Evolutionary conservation across 2,888 invertebrate genomes (phyloP).

Genomic region (Cheilosia urbana): DNA sequence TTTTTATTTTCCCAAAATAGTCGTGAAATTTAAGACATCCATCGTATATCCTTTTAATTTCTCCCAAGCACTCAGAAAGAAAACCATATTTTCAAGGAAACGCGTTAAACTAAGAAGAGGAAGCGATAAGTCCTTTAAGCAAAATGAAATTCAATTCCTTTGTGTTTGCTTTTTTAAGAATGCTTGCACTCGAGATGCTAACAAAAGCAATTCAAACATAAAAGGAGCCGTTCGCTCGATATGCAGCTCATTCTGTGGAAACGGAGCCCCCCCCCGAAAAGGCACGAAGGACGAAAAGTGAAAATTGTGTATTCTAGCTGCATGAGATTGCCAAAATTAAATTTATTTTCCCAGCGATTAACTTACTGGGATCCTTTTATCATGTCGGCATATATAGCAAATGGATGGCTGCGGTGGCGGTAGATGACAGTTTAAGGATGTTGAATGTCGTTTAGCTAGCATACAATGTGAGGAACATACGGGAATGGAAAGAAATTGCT

Average conservation of each 20-base stretch:
- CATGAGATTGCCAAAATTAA: constrained; percentile 57
- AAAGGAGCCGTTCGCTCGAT: constrained; percentile 19
- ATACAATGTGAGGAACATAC: neutral
- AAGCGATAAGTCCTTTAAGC: neutral
- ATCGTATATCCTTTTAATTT: constrained; percentile 24
- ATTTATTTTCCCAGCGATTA: constrained; percentile 49
- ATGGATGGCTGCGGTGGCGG: neutral
- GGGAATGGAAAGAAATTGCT: constrained; percentile 20
- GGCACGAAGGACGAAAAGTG: neutral
- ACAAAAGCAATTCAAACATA: constrained; percentile 21
- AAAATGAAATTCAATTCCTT: constrained; percentile 41
- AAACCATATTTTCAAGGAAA: constrained; percentile 13
- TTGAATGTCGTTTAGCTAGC: constrained; percentile 16
- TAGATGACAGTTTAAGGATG: constrained; percentile 6
- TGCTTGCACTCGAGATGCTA: constrained; percentile 17
- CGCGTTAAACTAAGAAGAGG: constrained; percentile 16
- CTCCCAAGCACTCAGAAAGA: neutral
- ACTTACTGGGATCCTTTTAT: constrained; percentile 27
- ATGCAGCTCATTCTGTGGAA: neutral
- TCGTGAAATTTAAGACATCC: constrained; percentile 37
- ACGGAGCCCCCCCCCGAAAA: neutral
- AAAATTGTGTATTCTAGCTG: constrained; percentile 38
- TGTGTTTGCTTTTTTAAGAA: constrained; percentile 7
- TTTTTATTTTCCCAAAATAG: constrained; percentile 27
- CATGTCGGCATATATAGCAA: neutral